A percentile compares a stretch with the other conserved stretches of the same genome.
Evolutionary conservation across 2,797 vertebrate genomes (phyloP).

Genomic region (Linurgus olivaceus): DNA sequence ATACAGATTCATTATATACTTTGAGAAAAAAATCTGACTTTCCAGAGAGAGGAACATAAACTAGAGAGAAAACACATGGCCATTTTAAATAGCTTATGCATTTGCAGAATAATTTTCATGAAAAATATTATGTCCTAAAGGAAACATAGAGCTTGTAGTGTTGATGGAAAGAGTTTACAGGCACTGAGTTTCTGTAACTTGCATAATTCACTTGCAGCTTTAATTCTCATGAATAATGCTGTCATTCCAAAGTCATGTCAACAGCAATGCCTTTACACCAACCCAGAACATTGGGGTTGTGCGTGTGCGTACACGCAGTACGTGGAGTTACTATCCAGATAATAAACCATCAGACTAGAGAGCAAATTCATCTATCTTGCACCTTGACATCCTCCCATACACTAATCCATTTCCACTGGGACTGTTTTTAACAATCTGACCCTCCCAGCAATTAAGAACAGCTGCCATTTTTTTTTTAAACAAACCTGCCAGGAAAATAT

Average conservation of each 20-base stretch:
- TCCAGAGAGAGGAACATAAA: not conserved
- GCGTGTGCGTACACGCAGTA: not conserved
- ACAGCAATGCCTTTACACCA: not conserved
- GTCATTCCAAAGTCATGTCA: not conserved
- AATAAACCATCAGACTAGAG: not conserved
- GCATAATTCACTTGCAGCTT: not conserved
- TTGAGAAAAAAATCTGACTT: not conserved
- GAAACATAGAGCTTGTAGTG: not conserved
- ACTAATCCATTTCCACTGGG: constrained; percentile 38
- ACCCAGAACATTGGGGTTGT: fast-evolving
- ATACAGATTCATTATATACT: not conserved
- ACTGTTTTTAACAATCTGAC: constrained; percentile 50
- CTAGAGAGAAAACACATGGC: not conserved
- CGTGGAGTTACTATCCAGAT: not conserved
- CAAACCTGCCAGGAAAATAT: constrained; percentile 66
- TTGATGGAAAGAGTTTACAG: not conserved
- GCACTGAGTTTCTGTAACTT: not conserved
- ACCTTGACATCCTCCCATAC: constrained; percentile 39
- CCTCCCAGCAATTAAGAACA: constrained; percentile 62
- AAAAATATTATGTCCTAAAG: not conserved
- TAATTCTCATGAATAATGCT: not conserved
- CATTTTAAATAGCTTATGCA: not conserved
- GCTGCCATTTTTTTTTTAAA: constrained; percentile 43
- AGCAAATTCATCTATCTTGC: constrained; percentile 24
- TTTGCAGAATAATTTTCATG: constrained; percentile 2